These are phyloP conservation scores for Neoarius graeffei DNA, from an alignment of 2,113 vertebrate species.

Conservation along the genomic window DNA sequence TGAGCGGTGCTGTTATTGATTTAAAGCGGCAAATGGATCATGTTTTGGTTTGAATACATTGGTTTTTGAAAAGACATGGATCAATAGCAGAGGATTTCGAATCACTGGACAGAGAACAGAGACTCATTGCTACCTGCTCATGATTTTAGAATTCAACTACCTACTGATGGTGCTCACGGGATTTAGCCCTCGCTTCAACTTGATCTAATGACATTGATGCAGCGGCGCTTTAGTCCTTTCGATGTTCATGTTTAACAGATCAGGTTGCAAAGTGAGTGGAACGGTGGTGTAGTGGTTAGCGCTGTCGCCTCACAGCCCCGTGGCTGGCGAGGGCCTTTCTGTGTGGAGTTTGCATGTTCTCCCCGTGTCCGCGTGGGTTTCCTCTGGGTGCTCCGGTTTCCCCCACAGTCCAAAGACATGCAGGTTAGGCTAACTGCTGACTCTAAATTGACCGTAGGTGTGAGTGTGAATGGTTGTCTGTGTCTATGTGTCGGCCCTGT, in stretches of 20 bases:
- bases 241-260: background rate
- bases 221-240: background rate
- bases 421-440: too few relatives aligned
- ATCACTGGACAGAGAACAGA: background rate
- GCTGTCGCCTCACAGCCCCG: too few relatives aligned
- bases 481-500: too few relatives aligned
- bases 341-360: too few relatives aligned
- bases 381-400: too few relatives aligned
- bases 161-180: background rate
- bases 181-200: background rate
- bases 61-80: constrained; percentile 14
- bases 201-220: background rate
- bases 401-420: too few relatives aligned
- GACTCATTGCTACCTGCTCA: background rate
- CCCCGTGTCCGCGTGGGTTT: too few relatives aligned
- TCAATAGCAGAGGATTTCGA: constrained; percentile 10
- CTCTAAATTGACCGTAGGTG: too few relatives aligned
- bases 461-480: too few relatives aligned
- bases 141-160: background rate
- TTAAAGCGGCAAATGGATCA: constrained; percentile 13
- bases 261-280: background rate
- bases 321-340: too few relatives aligned
- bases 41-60: constrained; percentile 35
- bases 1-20: constrained; percentile 16
- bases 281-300: too few relatives aligned